Percentiles rank a stretch among this genome's conserved stretches.
Conservation (phyloP, 2,113 vertebrate species). For the Eubucco bourcierii region DNA sequence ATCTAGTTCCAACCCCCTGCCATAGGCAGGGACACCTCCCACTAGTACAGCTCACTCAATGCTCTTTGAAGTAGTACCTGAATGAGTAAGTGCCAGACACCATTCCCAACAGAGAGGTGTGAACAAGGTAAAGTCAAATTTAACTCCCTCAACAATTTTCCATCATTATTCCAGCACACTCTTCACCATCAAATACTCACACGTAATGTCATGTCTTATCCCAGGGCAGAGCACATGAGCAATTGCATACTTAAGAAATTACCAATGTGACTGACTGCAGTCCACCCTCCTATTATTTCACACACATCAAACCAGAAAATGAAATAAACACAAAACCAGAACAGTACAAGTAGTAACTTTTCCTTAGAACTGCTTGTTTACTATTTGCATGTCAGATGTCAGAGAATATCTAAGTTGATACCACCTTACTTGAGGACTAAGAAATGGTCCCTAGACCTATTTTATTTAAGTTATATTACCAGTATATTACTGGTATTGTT, state of each 20-base stretch:
- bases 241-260: background rate
- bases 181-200: background rate
- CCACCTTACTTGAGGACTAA: background rate
- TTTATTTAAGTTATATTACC: background rate
- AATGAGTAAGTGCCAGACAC: background rate
- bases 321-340: background rate
- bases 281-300: background rate
- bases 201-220: background rate
- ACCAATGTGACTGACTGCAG: background rate
- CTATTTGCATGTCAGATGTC: background rate
- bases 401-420: background rate
- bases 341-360: background rate
- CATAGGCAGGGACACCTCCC: too few relatives aligned
- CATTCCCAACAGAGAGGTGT: background rate
- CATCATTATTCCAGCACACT: background rate
- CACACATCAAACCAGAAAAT: background rate
- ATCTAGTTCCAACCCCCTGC: too few relatives aligned
- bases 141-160: background rate
- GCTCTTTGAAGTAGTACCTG: background rate
- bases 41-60: too few relatives aligned
- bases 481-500: background rate
- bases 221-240: background rate
- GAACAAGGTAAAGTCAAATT: background rate
- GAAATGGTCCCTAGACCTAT: background rate
- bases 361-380: background rate